These are phyloP conservation scores for Bos indicus DNA, from an alignment of 2,113 vertebrate species.

Conservation along the genomic window DNA sequence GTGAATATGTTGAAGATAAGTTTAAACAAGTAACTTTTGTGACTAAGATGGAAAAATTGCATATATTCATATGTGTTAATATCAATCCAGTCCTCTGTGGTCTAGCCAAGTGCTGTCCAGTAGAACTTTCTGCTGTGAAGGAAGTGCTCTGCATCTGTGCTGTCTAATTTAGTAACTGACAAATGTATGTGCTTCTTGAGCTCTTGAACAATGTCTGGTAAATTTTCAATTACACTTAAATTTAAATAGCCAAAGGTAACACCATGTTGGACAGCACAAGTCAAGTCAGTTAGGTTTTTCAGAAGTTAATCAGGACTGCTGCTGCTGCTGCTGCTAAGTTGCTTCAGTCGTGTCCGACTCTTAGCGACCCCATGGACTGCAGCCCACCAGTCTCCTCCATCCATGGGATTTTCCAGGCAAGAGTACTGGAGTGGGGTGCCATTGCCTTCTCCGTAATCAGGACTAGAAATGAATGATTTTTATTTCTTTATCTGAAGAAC, in stretches of 20 bases:
- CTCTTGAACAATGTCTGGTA: not conserved
- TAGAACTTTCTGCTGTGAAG: not conserved
- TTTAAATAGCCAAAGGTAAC: not conserved
- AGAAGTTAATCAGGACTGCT: not conserved
- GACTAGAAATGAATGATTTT: not conserved
- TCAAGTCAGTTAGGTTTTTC: not conserved
- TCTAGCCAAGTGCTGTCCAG: not conserved
- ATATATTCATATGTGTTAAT: not conserved
- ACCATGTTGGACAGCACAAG: no score
- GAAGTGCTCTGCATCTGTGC: not conserved
- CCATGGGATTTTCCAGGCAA: no score
- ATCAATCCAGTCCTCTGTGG: rapidly evolving
- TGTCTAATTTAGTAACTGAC: no score
- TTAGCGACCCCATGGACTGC: no score
- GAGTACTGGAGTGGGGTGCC: no score
- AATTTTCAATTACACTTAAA: not conserved
- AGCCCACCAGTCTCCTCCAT: no score
- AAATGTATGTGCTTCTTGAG: not conserved
- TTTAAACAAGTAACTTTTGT: not conserved
- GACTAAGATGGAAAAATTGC: not conserved
- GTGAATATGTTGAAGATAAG: not conserved
- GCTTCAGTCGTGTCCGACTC: no score
- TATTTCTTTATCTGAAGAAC: not conserved
- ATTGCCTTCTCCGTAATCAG: not conserved
- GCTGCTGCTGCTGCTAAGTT: no score